phyloP scores from a whole-genome alignment of 2,113 vertebrate genomes.

The Pangasianodon gigas region DNA sequence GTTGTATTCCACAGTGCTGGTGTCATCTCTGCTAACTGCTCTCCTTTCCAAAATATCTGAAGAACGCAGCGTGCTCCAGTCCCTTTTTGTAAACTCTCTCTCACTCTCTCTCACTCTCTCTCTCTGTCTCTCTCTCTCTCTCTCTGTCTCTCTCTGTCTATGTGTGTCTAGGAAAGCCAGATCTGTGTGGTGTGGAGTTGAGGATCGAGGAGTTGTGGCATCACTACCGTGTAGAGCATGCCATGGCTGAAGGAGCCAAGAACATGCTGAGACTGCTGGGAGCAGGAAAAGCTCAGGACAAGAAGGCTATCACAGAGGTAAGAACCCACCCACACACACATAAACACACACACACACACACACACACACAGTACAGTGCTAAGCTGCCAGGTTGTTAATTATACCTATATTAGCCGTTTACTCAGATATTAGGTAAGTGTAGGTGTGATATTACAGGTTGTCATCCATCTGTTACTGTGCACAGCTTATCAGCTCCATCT shows the following conservation, averaged over 20 bases:
- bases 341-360: constrained; percentile 32
- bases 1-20: not conserved
- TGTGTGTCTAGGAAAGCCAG: constrained; percentile 71
- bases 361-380: not conserved
- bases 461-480: not conserved
- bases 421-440: not conserved
- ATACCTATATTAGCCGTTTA: not conserved
- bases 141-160: not conserved
- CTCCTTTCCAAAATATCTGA: not conserved
- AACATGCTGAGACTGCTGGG: constrained; percentile 84
- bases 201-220: constrained; percentile 88
- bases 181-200: constrained; percentile 80
- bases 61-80: not conserved
- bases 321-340: constrained; percentile 39
- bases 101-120: not conserved
- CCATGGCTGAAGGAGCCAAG: constrained; percentile 87
- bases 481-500: not conserved
- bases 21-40: not conserved
- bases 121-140: not conserved
- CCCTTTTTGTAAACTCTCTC: not conserved
- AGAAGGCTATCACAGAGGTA: constrained; percentile 86
- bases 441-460: not conserved
- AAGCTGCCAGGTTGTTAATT: not conserved
- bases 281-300: constrained; percentile 80
- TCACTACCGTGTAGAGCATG: constrained; percentile 86